Conservation (phyloP, 2,113 vertebrate species). For the Rhagologus leucostigma region DNA sequence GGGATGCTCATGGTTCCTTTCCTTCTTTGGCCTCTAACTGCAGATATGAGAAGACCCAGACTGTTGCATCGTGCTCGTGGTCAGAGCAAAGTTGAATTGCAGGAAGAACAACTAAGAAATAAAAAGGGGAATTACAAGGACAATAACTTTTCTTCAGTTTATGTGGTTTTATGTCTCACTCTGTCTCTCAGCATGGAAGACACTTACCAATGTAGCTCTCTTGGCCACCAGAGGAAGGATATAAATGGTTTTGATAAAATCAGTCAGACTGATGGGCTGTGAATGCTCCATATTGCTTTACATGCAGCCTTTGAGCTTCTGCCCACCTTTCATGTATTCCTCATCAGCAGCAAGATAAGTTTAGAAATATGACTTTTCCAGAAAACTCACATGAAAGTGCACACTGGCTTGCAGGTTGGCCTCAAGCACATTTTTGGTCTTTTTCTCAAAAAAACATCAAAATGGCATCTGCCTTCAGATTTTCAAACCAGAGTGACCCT, state of each 20-base stretch:
- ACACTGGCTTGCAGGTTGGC: background rate
- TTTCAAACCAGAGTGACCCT: background rate
- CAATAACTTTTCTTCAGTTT: background rate
- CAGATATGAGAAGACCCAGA: background rate
- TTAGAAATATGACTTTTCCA: background rate
- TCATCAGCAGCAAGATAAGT: background rate
- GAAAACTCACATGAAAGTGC: background rate
- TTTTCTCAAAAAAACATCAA: background rate
- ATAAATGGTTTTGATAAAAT: background rate
- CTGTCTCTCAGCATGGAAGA: background rate
- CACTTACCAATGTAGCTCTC: background rate
- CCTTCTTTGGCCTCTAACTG: background rate
- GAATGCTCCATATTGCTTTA: background rate
- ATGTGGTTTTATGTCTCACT: background rate
- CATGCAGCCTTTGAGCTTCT: background rate
- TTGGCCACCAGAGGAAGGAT: background rate
- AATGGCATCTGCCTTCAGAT: background rate
- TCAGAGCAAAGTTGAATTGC: background rate
- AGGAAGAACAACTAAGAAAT: background rate
- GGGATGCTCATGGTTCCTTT: background rate
- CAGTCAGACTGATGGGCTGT: background rate
- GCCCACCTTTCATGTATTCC: background rate
- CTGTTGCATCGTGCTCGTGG: background rate
- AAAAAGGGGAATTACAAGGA: background rate
- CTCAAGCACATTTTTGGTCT: background rate